Evolutionary conservation across 2,113 vertebrate species (phyloP), one percentile per base, ranked within the genome.

Genomic region (Ciconia stormi): DNA sequence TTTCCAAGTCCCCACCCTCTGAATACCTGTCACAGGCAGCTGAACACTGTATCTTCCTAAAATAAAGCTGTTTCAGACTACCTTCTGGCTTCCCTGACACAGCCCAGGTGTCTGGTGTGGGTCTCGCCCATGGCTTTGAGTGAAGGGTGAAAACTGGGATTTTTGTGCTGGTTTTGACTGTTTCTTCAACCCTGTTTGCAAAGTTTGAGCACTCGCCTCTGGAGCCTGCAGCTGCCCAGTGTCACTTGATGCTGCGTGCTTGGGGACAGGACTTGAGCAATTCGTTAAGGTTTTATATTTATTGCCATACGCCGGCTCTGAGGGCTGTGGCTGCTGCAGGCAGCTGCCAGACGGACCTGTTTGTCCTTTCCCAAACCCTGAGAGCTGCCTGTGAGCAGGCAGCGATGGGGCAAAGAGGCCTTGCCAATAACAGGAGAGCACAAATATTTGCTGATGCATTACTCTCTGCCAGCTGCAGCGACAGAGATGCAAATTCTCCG

Each of bases 221-320:
- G 78, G 17, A 2, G 1, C 55, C 50, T 44, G 61, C 32, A 30
- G 87, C 62, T 63, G n/a, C 36, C 13, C 13, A 2, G n/a, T 18
- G 22, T 58, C 87, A 22, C 55, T 56, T 26, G 3, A 15, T 1
- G 56, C 80, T 20, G 22, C 0, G 0, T 32, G 26, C 25, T 0
- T 22, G 71, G 58, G 77, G 53, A 69, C 26, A 23, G 44, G 7
- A 22, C n/a, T 42, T 1, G 71, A 50, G 58, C 44, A n/a, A 17
- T 36, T 38, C 0, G 4, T 59, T 3, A 2, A 23, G 14, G 40
- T 49, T 81, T 90, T 47, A 1, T 7, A 11, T 42, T 52, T 40
- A 8, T 16, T 77, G 20, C 55, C 3, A 1, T 18, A 1, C 27
- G 50, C 30, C 0, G 4, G 29, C 7, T 7, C 46, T 0, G 0